Conservation (phyloP, 2,888 invertebrate species). For the Aphidoletes aphidimyza region DNA sequence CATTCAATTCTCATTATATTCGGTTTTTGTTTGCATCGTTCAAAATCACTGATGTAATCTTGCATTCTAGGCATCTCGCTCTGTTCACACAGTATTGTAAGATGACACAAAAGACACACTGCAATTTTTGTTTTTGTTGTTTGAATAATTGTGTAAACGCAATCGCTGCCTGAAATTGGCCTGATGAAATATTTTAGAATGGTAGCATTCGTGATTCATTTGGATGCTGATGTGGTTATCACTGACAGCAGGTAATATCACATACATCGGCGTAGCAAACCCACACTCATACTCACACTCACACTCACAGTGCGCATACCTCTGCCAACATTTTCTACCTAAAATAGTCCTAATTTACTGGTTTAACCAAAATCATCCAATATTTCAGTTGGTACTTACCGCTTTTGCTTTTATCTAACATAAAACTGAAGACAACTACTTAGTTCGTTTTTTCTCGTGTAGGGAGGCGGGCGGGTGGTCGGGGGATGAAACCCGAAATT, state of each 20-base stretch:
- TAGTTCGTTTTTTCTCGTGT: conserved; percentile 4
- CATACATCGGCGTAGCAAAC: not conserved
- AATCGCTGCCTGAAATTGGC: not conserved
- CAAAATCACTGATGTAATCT: not conserved
- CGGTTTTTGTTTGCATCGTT: not conserved
- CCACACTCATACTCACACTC: not conserved
- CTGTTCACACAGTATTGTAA: no score
- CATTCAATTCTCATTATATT: not conserved
- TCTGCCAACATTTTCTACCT: not conserved
- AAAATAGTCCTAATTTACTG: not conserved
- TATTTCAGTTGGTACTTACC: not conserved
- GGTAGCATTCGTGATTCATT: not conserved
- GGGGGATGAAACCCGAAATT: conserved; percentile 17
- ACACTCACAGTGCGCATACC: not conserved
- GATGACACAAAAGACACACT: no score
- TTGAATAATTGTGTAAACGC: not conserved
- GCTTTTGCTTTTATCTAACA: conserved; percentile 27
- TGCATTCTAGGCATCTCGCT: not conserved
- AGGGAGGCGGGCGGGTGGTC: no score
- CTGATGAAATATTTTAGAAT: not conserved
- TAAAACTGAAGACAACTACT: not conserved
- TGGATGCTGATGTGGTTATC: no score
- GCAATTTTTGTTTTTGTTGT: no score
- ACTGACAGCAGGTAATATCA: no score
- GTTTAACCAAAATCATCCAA: not conserved